A percentile compares a stretch with the other conserved stretches of the same genome.
Evolutionary conservation across 2,113 vertebrate genomes (phyloP).

Genomic region (Machaerirhynchus nigripectus): DNA sequence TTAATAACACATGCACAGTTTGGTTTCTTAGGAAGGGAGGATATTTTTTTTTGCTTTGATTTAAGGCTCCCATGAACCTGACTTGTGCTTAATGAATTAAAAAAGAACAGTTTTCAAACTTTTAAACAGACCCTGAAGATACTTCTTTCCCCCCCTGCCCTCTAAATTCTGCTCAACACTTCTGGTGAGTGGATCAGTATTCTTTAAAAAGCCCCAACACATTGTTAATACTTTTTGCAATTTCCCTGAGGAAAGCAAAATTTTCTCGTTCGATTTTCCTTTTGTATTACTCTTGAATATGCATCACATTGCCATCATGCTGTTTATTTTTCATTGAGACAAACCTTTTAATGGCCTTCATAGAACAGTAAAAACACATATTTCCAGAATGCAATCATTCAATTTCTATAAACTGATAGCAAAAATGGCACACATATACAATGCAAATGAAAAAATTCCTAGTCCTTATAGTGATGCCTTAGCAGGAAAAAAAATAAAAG

Average conservation of each 20-base stretch:
- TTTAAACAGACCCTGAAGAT: background rate
- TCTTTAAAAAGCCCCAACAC: background rate
- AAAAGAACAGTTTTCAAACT: background rate
- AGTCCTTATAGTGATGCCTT: background rate
- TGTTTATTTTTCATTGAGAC: background rate
- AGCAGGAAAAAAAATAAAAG: background rate
- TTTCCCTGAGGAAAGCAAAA: background rate
- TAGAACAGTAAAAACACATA: background rate
- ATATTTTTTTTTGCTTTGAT: background rate
- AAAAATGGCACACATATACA: background rate
- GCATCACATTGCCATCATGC: background rate
- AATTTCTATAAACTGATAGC: background rate
- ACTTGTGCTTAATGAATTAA: background rate
- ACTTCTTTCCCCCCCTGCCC: accelerated
- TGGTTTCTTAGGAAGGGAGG: background rate
- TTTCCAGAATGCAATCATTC: background rate
- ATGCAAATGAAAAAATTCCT: background rate
- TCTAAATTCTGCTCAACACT: background rate
- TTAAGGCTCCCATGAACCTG: background rate
- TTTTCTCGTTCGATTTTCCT: background rate
- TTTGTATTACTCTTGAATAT: background rate
- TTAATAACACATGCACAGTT: background rate
- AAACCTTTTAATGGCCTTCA: background rate
- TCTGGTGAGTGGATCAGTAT: background rate
- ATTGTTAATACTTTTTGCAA: background rate